These are phyloP conservation scores for Dolichopus griseipennis DNA, from an alignment of 2,888 invertebrate genomes.

Conservation along the genomic window DNA sequence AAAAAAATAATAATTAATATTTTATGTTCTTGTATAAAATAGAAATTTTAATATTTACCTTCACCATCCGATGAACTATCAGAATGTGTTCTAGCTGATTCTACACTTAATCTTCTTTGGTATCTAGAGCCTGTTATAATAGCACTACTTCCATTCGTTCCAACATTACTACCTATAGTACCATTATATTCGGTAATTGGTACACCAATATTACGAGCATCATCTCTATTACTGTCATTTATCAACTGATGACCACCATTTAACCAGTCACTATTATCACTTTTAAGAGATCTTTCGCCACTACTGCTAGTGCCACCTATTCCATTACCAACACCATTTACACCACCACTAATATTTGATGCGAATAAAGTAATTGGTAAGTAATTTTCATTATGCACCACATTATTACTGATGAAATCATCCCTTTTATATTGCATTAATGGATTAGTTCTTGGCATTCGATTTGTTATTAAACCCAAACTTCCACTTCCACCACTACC, in stretches of 20 bases:
- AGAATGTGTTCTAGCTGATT: conserved; percentile 61
- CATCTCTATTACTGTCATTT: conserved; percentile 35
- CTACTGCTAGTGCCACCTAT: conserved; percentile 16
- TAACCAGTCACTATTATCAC: conserved; percentile 1
- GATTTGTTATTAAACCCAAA: conserved; percentile 41
- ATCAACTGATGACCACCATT: conserved; percentile 17
- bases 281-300: conserved; percentile 20
- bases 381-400: conserved; percentile 30
- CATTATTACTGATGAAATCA: conserved; percentile 19
- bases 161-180: conserved; percentile 27
- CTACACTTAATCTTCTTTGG: conserved; percentile 57
- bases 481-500: conserved; percentile 38
- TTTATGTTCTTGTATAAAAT: background rate
- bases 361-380: conserved; percentile 22
- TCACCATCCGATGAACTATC: conserved; percentile 62
- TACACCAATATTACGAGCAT: conserved; percentile 11
- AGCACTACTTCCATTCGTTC: background rate
- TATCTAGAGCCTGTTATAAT: conserved; percentile 24
- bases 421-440: conserved; percentile 45
- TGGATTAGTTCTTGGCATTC: conserved; percentile 53
- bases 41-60: conserved; percentile 27
- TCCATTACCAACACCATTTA: conserved; percentile 15
- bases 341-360: conserved; percentile 18
- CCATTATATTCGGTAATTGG: conserved; percentile 30
- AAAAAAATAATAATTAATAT: background rate